Evolutionary conservation across 2,888 invertebrate genomes (phyloP).

Genomic region (Drosophila neoperkinsi): DNA sequence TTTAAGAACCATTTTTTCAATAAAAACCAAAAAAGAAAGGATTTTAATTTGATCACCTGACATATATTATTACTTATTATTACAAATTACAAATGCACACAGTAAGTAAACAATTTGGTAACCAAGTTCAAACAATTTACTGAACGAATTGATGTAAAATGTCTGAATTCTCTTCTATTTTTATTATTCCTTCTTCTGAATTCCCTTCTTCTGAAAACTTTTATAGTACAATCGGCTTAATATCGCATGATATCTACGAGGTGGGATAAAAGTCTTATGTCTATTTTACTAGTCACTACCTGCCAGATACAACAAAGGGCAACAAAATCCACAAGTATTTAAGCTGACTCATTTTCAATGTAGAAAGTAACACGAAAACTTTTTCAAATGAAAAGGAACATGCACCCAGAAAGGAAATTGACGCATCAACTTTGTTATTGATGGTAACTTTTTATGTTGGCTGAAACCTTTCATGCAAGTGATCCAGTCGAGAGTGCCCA

Average conservation of each 20-base stretch:
- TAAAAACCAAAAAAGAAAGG: neutral
- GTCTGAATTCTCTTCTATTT: neutral
- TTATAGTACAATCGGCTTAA: neutral
- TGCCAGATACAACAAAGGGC: neutral
- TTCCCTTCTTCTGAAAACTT: neutral
- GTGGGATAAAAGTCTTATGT: neutral
- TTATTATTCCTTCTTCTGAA: too few relatives aligned
- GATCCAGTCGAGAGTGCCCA: neutral
- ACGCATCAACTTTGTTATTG: constrained; percentile 1
- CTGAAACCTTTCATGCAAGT: neutral
- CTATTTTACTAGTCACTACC: neutral
- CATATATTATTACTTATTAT: neutral
- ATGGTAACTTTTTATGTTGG: neutral
- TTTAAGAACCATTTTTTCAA: neutral
- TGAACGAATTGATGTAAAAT: neutral
- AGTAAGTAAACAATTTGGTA: too few relatives aligned
- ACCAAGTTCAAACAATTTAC: too few relatives aligned
- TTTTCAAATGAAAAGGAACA: neutral
- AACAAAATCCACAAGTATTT: neutral
- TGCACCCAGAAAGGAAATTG: neutral
- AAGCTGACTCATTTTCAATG: neutral
- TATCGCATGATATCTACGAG: neutral
- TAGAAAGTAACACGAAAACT: neutral
- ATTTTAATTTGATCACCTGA: neutral
- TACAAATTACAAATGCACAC: too few relatives aligned